Percentiles rank a stretch among this genome's conserved stretches.
These are phyloP conservation scores for Patella pellucida DNA, from an alignment of 2,888 invertebrate species.

Conservation along the genomic window DNA sequence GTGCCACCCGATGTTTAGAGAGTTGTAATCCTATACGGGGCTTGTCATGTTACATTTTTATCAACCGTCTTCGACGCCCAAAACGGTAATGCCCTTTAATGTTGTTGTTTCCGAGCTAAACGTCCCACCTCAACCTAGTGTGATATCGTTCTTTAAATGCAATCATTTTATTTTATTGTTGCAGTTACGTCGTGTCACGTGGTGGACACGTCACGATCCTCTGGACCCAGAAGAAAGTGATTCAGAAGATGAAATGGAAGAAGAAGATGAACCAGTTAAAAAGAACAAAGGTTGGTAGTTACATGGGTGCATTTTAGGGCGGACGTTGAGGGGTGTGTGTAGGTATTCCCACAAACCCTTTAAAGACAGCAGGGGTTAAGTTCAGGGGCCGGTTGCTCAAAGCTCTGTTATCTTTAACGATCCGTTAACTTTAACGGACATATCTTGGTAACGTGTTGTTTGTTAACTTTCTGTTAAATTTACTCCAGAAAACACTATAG, in stretches of 20 bases:
- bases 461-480: no score
- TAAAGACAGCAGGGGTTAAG: no score
- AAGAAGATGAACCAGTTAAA: conserved; percentile 37
- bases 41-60: background rate
- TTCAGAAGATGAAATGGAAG: conserved; percentile 40
- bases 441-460: no score
- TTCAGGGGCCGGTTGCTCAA: no score
- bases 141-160: no score
- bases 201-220: conserved; percentile 60
- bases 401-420: no score
- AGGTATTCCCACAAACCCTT: no score
- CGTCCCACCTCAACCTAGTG: no score
- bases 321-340: no score
- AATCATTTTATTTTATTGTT: background rate
- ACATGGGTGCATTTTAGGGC: background rate
- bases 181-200: conserved; percentile 62
- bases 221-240: conserved; percentile 48
- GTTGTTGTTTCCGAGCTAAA: background rate
- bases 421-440: no score
- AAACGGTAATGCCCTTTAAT: background rate
- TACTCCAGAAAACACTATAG: no score
- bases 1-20: no score
- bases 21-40: background rate
- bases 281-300: background rate
- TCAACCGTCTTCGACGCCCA: background rate